Evolutionary conservation across 2,797 vertebrate genomes (phyloP).

Genomic region (Phylloscopus collybita): DNA sequence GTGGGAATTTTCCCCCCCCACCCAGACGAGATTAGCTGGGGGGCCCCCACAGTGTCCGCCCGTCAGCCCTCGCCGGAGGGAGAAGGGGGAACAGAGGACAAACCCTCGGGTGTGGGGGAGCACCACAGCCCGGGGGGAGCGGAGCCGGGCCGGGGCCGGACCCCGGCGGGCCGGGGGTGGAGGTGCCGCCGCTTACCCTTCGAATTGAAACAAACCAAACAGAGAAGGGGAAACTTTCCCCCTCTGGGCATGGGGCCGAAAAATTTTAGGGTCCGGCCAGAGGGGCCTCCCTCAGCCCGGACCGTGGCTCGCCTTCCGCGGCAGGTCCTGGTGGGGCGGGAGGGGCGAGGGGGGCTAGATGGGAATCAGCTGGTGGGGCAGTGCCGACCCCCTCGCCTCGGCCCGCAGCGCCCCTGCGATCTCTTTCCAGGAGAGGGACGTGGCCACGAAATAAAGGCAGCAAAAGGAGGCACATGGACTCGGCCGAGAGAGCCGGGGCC

Average conservation of each 20-base stretch:
- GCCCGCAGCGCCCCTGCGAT: neutral
- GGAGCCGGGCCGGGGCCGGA: neutral
- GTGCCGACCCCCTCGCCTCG: neutral
- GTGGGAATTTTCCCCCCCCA: neutral
- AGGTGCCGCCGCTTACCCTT: neutral
- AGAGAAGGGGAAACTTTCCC: neutral
- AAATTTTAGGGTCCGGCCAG: neutral
- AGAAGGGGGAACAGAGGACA: neutral
- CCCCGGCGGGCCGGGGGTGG: too few relatives aligned
- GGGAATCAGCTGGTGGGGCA: neutral
- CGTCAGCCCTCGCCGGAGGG: neutral
- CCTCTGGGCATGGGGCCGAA: neutral
- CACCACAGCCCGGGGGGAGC: neutral
- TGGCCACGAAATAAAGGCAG: neutral
- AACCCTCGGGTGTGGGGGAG: neutral
- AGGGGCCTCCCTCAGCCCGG: accelerated
- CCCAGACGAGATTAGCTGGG: neutral
- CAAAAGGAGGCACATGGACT: neutral
- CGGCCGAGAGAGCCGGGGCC: neutral
- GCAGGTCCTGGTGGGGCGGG: neutral
- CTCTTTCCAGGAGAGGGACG: neutral
- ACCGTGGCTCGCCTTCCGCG: neutral
- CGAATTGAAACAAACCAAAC: neutral
- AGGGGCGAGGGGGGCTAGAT: neutral
- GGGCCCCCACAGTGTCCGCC: neutral